Conservation (phyloP, 2,888 invertebrate genomes). For the Torymus auratus region DNA sequence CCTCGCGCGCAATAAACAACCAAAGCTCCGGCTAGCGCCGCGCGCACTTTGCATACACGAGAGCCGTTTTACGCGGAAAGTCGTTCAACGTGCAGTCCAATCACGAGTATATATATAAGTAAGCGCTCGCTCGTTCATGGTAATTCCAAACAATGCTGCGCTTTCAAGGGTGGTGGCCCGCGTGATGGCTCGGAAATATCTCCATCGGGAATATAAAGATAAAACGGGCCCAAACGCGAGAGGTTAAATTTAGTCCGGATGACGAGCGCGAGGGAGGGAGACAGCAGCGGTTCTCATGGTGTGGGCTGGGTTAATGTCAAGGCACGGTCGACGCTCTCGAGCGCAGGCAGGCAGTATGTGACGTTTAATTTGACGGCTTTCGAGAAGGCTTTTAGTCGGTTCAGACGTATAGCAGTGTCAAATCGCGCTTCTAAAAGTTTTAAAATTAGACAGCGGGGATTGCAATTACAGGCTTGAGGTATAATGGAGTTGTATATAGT, state of each 20-base stretch:
- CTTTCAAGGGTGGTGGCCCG: constrained; percentile 33
- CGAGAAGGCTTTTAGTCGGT: background rate
- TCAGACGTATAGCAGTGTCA: background rate
- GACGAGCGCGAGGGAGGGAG: background rate
- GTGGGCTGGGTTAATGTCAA: constrained; percentile 1
- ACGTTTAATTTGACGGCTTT: background rate
- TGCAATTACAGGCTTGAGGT: too few relatives aligned
- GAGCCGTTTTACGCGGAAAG: too few relatives aligned
- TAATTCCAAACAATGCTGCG: constrained; percentile 27
- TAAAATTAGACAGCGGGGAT: too few relatives aligned
- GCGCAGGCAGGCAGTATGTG: too few relatives aligned
- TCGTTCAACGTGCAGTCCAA: background rate
- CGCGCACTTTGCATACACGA: too few relatives aligned
- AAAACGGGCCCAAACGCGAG: constrained; percentile 35
- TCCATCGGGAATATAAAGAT: constrained; percentile 42
- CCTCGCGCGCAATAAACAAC: too few relatives aligned
- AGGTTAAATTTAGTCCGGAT: constrained; percentile 48
- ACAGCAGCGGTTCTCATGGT: constrained; percentile 43
- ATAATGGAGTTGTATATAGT: too few relatives aligned
- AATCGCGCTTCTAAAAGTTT: too few relatives aligned
- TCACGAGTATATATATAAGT: background rate
- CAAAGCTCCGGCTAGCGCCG: too few relatives aligned
- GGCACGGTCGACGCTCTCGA: constrained; percentile 2
- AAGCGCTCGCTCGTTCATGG: too few relatives aligned
- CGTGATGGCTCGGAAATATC: constrained; percentile 35